A percentile compares a stretch with the other conserved stretches of the same genome.
phyloP scores from a whole-genome alignment of 2,113 vertebrate genomes.

The Australoheros scitulus region DNA sequence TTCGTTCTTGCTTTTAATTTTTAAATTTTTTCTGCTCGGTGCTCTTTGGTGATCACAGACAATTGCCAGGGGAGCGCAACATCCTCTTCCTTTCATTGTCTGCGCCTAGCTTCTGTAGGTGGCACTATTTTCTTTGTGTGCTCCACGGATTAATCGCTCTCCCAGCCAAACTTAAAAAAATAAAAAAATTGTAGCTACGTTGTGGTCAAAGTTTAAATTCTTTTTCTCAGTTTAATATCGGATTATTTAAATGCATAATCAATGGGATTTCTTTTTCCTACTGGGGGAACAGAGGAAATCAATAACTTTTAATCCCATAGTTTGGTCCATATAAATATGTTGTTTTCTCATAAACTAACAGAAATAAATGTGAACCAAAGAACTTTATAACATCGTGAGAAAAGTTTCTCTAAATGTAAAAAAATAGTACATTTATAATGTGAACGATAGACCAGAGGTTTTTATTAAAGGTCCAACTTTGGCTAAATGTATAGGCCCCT shows the following conservation, averaged over 20 bases:
- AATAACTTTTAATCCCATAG: background rate
- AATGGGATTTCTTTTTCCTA: background rate
- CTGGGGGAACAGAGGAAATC: too few relatives aligned
- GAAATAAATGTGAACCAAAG: too few relatives aligned
- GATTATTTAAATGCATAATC: background rate
- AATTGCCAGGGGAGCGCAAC: background rate
- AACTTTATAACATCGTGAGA: too few relatives aligned
- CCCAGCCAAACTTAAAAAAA: background rate
- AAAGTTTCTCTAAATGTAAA: too few relatives aligned
- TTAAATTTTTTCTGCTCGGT: background rate
- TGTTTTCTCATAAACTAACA: background rate
- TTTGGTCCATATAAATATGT: background rate
- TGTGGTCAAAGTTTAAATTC: background rate
- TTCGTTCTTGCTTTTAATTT: accelerated
- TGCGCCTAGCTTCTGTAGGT: background rate
- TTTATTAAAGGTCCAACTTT: too few relatives aligned
- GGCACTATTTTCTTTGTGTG: background rate
- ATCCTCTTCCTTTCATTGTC: background rate
- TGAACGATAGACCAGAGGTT: too few relatives aligned
- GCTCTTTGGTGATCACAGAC: background rate
- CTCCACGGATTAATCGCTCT: background rate
- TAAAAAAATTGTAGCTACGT: too few relatives aligned
- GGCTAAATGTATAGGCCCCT: too few relatives aligned
- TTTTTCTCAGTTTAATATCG: background rate
- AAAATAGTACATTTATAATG: too few relatives aligned